Evolutionary conservation across 2,113 vertebrate species (phyloP).

Genomic region (Bufo gargarizans): DNA sequence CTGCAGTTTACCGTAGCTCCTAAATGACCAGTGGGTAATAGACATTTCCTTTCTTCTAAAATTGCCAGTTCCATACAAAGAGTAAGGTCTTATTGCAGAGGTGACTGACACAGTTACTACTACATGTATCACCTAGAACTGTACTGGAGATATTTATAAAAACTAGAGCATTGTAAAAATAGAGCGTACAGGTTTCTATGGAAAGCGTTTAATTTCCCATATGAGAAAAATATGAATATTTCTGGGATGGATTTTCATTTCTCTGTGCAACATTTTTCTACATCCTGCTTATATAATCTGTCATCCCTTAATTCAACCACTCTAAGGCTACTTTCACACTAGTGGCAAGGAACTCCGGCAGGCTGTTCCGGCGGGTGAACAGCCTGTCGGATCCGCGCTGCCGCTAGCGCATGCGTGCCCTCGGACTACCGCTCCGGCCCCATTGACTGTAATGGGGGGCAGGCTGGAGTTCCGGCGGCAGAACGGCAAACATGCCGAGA

Average conservation of each 20-base stretch:
- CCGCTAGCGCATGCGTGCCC: no score
- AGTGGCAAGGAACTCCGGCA: no score
- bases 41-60: neutral
- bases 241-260: neutral
- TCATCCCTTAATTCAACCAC: no score
- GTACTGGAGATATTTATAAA: neutral
- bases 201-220: neutral
- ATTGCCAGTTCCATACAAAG: neutral
- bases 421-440: no score
- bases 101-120: neutral
- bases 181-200: neutral
- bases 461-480: no score
- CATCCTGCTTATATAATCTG: no score
- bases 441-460: no score
- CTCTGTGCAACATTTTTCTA: neutral
- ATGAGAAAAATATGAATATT: neutral
- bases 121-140: neutral
- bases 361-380: no score
- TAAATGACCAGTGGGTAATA: neutral
- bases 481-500: no score
- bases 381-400: no score
- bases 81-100: neutral
- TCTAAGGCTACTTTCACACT: no score
- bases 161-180: constrained; percentile 6
- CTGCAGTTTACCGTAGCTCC: neutral